Conservation (phyloP, 2,113 vertebrate species). For the Xiphophorus maculatus region DNA sequence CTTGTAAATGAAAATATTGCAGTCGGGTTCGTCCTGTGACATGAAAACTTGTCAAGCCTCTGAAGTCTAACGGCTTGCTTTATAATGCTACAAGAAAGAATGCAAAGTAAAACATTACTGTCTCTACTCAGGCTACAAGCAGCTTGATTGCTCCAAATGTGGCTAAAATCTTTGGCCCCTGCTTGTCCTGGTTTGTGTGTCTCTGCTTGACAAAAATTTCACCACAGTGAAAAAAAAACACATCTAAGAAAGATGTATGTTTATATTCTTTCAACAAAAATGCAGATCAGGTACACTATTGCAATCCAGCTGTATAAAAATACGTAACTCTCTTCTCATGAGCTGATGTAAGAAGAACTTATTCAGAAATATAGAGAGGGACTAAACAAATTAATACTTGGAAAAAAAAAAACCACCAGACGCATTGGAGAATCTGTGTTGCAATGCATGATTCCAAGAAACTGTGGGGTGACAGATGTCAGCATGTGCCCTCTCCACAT, state of each 20-base stretch:
- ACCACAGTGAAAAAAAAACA: not conserved
- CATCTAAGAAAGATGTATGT: not conserved
- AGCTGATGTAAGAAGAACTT: conserved; percentile 16
- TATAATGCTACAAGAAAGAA: not conserved
- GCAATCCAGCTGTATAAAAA: not conserved
- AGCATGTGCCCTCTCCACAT: not conserved
- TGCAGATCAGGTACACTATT: conserved; percentile 1
- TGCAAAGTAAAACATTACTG: not conserved
- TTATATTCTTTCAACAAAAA: not conserved
- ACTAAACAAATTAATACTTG: not conserved
- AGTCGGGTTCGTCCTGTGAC: conserved; percentile 9
- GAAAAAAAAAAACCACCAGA: not conserved
- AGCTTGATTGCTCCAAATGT: not conserved
- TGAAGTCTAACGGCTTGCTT: conserved; percentile 5
- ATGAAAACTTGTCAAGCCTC: conserved; percentile 13
- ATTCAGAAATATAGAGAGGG: not conserved
- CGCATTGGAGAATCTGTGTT: not conserved
- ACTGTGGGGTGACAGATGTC: conserved; percentile 26
- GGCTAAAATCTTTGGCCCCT: not conserved
- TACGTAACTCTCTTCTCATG: not conserved
- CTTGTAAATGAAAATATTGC: conserved; percentile 3
- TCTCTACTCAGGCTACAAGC: not conserved
- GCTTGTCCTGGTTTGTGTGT: not conserved
- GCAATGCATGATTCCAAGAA: not conserved
- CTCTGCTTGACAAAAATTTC: not conserved